A percentile compares a stretch with the other conserved stretches of the same genome.
Evolutionary conservation across 1,140 invertebrate species (phyloP).

Genomic region (Goniozus legneri): DNA sequence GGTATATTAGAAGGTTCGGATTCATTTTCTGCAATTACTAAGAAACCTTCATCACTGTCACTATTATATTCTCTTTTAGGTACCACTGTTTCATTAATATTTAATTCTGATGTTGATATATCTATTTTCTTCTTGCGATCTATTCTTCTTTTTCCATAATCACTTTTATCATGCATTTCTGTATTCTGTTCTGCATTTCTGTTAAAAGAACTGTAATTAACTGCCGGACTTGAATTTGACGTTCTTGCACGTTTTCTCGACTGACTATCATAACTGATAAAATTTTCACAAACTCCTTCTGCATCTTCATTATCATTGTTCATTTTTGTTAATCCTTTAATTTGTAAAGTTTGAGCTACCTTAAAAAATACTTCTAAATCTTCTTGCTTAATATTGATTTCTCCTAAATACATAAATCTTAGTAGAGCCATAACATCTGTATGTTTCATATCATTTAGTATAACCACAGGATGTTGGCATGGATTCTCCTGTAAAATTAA

Average conservation of each 20-base stretch:
- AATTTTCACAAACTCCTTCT: too few relatives aligned
- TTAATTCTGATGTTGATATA: background rate
- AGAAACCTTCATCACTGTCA: conserved; percentile 1
- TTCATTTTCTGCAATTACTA: too few relatives aligned
- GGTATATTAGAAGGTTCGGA: too few relatives aligned
- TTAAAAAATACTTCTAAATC: conserved; percentile 78
- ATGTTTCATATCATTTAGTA: conserved; percentile 79
- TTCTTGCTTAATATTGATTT: conserved; percentile 81
- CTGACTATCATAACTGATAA: background rate
- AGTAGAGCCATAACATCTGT: conserved; percentile 72
- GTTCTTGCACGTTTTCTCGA: too few relatives aligned
- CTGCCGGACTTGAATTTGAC: too few relatives aligned
- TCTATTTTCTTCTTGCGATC: conserved; percentile 9
- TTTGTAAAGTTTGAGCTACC: conserved; percentile 79
- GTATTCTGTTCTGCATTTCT: too few relatives aligned
- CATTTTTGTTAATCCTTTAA: conserved; percentile 65
- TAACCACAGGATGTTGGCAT: conserved; percentile 69
- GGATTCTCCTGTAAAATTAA: conserved; percentile 48
- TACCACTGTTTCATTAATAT: background rate
- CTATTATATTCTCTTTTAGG: background rate
- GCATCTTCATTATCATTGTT: too few relatives aligned
- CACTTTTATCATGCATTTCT: too few relatives aligned
- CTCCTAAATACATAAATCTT: conserved; percentile 84
- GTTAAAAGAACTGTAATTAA: too few relatives aligned
- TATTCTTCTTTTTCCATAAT: conserved; percentile 11